Conservation (phyloP, 2,888 invertebrate genomes). For the Scelioninae gen. 2 region DNA sequence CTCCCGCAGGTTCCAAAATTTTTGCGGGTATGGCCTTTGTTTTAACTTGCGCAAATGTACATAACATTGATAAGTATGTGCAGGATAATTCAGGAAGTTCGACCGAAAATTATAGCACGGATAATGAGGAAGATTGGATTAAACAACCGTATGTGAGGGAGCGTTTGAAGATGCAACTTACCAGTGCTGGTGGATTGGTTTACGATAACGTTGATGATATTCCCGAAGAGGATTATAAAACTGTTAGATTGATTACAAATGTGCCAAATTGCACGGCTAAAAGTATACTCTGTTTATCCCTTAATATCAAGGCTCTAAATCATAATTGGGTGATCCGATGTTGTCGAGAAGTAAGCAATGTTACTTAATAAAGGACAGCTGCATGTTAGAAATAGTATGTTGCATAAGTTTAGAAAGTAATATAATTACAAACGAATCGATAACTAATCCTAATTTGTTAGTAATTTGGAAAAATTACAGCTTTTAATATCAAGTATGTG, state of each 20-base stretch:
- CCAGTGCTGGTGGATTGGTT: constrained; percentile 80
- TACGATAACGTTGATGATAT: constrained; percentile 78
- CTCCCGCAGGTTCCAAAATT: constrained; percentile 73
- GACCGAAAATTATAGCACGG: constrained; percentile 76
- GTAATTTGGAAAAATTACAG: no score
- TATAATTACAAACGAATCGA: no score
- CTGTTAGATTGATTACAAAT: constrained; percentile 81
- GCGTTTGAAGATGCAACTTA: constrained; percentile 79
- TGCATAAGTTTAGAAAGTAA: no score
- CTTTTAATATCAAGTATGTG: no score
- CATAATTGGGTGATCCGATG: constrained; percentile 85
- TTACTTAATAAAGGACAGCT: no score
- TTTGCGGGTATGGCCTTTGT: constrained; percentile 78
- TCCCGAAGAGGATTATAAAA: constrained; percentile 77
- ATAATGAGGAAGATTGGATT: constrained; percentile 78
- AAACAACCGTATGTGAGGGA: constrained; percentile 77
- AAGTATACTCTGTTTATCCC: constrained; percentile 83
- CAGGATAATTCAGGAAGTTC: constrained; percentile 70
- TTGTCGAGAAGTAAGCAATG: constrained; percentile 74
- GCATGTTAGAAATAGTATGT: no score
- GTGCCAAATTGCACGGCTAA: constrained; percentile 85
- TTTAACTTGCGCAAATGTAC: constrained; percentile 78
- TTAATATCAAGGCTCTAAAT: constrained; percentile 79
- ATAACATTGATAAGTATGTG: constrained; percentile 65
- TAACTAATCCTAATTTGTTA: no score